Evolutionary conservation across 2,888 invertebrate species (phyloP).

Genomic region (Sisyra nigra): DNA sequence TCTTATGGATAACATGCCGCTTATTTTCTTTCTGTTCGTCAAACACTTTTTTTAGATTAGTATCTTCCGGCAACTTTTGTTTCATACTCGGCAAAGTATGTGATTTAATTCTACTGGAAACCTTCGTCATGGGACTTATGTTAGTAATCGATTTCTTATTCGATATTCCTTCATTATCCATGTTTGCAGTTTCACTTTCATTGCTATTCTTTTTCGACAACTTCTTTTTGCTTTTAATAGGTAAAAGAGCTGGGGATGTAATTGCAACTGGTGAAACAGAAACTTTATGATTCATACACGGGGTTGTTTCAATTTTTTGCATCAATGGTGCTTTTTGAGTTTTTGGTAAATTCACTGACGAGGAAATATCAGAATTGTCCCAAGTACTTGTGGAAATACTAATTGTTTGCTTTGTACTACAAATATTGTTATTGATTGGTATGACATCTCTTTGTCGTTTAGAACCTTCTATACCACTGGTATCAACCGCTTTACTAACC

Average conservation of each 20-base stretch:
- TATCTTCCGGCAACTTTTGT: conserved; percentile 14
- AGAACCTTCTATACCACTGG: conserved; percentile 14
- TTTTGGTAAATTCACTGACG: not conserved
- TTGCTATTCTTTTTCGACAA: conserved; percentile 16
- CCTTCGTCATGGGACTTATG: conserved; percentile 14
- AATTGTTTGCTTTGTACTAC: no score
- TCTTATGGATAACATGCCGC: conserved; percentile 15
- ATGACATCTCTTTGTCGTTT: not conserved
- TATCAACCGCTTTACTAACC: conserved; percentile 10
- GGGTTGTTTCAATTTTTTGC: not conserved
- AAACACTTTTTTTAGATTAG: conserved; percentile 17
- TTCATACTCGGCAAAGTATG: conserved; percentile 6
- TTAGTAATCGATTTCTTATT: conserved; percentile 13
- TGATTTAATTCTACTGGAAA: conserved; percentile 15
- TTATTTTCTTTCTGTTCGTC: conserved; percentile 15
- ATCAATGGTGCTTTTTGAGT: conserved; percentile 2
- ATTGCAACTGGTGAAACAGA: not conserved
- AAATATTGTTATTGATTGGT: not conserved
- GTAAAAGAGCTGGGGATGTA: not conserved
- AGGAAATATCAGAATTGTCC: not conserved
- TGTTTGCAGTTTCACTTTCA: conserved; percentile 10
- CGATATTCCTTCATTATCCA: conserved; percentile 10
- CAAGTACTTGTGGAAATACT: no score
- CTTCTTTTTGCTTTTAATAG: conserved; percentile 21
- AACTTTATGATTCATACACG: not conserved